Base-by-base conservation (phyloP, 1,140 invertebrate genomes). In the Drosophila gunungcola region DNA sequence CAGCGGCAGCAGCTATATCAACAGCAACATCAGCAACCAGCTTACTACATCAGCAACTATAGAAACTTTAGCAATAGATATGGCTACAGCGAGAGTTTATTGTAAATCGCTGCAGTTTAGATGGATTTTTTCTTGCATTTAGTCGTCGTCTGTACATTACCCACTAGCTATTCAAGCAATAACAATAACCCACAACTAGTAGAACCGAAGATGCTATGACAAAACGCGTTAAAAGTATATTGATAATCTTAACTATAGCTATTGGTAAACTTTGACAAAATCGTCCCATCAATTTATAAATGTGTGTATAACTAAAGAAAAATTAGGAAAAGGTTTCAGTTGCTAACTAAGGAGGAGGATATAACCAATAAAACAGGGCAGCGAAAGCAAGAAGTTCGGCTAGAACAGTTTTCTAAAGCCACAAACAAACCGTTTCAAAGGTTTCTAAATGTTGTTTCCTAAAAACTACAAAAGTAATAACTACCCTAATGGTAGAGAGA, bases 401-500 rank as follows among this genome's bases (percentile, higher is more conserved):
- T 75, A 55, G 73, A 68, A 77, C 53, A 32, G 45, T 73, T 62
- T 45, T 54, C 32, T 38, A 67, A 53, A 53, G 62, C 54, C 53
- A 55, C 39, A 65, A 54, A 54, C 45, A 68, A 78, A 76, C 32
- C 78, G 60, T 61, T 89, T 88, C 64, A 42, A 89, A 74, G 84
- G 84, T 89, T 89, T 89, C 84, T 89, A 75, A 70, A 80, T 82
- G 83, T 89, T 78, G 84, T 89, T 89, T 89, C 84, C 84, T 89
- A 89, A 54, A 49, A 65, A 55, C 13, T 54, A 60, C 53, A 57
- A 58, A 51, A 46, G 29, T 60, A 69, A 56, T 45, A 61, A 45
- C 49, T 60, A 74, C 34, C 13, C 27, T 51, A 51, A 51, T 16
- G 29, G 16, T 51, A 51, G 48, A 51, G 29, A 51, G 27, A 49